Evolutionary conservation across 2,797 vertebrate genomes (phyloP), one percentile per base, ranked within the genome.

Genomic region (Gephyroberyx darwinii): DNA sequence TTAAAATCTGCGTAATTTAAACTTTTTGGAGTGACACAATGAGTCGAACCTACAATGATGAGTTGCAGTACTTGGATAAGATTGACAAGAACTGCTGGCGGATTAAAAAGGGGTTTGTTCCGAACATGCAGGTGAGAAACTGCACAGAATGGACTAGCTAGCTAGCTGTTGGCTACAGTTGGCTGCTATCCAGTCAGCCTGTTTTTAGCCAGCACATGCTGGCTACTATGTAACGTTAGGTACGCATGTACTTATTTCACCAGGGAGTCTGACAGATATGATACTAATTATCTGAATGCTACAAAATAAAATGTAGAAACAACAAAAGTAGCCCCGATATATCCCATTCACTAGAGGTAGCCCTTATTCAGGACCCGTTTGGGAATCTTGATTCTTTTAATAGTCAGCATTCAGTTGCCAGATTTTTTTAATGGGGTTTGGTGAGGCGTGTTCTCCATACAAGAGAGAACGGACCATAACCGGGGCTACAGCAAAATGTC

Each of bases 51-150:
- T 99, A 99, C 65, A 98, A 99, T 45, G 97, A 99, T 72, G 98
- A 99, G 92, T 86, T 99, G 60, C 96, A 97, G 86, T 98, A 86
- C 77, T 72, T 99, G 94, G 97, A 99, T 3, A 99, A 99, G 84
- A 88, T 96, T 52, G 76, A 69, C 74, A 94, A 93, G 10, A 97
- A 94, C 85, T 96, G 94, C 88, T 99, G 97, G 97, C 91, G 97
- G 75, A 98, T 99, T 75, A 96, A 96, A 71, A 97, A 97, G 59
- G 97, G 97, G 8, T 99, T 99, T 65, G 97, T 99, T 57, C 98
- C 97, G 8, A 99, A 99, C 83, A 98, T 99, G 98, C 94, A 97
- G 89, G 98, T 98, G 84, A 84, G 78, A 31, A 77, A 80, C 0
- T 8, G 19, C 26, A 48, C 14, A 8, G 50, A n/a, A 5, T 5